These are phyloP conservation scores for Druceiella hillmani DNA, from an alignment of 2,888 invertebrate genomes.

Conservation along the genomic window DNA sequence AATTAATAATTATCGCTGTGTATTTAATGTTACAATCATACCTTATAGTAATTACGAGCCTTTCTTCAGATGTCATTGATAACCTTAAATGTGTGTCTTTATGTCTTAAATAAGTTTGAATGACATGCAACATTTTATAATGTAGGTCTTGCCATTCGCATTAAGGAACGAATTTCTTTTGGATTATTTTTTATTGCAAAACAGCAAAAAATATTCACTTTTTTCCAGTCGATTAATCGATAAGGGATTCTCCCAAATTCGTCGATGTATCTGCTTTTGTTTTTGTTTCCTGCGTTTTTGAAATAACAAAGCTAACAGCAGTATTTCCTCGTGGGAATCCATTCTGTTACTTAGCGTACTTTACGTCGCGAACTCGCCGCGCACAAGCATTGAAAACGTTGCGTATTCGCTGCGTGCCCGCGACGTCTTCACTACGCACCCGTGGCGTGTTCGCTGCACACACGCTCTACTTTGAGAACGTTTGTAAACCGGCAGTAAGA, in stretches of 20 bases:
- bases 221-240: constrained; percentile 19
- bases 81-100: constrained; percentile 20
- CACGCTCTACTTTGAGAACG: constrained; percentile 7
- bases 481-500: constrained; percentile 8
- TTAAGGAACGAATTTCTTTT: constrained; percentile 19
- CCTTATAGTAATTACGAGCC: constrained; percentile 22
- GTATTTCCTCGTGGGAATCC: constrained; percentile 13
- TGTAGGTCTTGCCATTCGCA: constrained; percentile 21
- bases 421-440: too few relatives aligned
- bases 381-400: constrained; percentile 4
- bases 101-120: constrained; percentile 21
- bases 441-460: constrained; percentile 7
- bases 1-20: constrained; percentile 16
- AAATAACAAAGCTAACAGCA: constrained; percentile 8
- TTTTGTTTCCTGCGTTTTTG: too few relatives aligned
- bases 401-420: constrained; percentile 5
- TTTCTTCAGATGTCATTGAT: constrained; percentile 22
- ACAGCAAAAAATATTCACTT: constrained; percentile 20
- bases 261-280: constrained; percentile 12
- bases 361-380: too few relatives aligned
- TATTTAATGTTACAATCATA: constrained; percentile 17
- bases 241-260: too few relatives aligned
- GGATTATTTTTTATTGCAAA: constrained; percentile 22
- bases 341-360: constrained; percentile 11
- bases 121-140: constrained; percentile 21